A percentile compares a stretch with the other conserved stretches of the same genome.
phyloP scores from a whole-genome alignment of 2,113 vertebrate species.

The Myotis lucifugus region DNA sequence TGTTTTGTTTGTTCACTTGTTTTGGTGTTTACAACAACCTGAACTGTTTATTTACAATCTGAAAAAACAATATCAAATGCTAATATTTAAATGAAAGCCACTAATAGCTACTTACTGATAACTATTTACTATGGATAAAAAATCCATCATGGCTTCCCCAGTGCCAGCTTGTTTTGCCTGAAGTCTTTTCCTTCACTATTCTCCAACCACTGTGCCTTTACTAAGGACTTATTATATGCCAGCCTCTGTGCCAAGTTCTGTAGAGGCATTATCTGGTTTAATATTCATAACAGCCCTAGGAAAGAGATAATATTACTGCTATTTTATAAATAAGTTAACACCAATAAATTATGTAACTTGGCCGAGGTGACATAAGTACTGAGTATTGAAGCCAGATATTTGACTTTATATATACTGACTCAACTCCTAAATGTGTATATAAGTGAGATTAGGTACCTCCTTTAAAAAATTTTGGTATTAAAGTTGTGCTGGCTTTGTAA shows the following conservation, averaged over 20 bases:
- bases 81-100: background rate
- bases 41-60: background rate
- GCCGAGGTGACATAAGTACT: background rate
- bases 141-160: background rate
- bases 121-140: background rate
- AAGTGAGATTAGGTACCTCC: background rate
- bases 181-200: background rate
- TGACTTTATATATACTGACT: background rate
- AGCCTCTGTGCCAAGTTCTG: background rate
- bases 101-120: background rate
- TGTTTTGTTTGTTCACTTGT: background rate
- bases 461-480: background rate
- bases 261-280: constrained; percentile 17
- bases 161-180: background rate
- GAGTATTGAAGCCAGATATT: background rate
- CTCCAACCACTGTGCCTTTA: background rate
- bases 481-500: background rate
- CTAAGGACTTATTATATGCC: background rate
- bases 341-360: background rate
- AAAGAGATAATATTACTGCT: background rate
- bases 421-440: background rate
- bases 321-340: constrained; percentile 19
- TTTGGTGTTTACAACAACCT: background rate
- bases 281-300: background rate
- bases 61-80: background rate